A percentile compares a stretch with the other conserved stretches of the same genome.
phyloP scores from a whole-genome alignment of 2,113 vertebrate species.

The Alethe castanea region DNA sequence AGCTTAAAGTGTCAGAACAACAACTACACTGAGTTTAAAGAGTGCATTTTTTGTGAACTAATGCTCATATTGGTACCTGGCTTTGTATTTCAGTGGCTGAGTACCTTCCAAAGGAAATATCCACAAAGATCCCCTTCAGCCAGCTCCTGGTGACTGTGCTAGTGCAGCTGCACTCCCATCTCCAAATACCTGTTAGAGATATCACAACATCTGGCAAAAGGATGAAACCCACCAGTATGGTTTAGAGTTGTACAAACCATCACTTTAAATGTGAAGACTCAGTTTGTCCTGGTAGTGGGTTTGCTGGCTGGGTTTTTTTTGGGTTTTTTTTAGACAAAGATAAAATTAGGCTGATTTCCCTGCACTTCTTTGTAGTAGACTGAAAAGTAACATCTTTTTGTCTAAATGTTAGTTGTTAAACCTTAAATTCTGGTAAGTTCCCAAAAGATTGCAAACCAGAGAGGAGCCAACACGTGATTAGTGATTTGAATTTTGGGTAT shows the following conservation, averaged over 20 bases:
- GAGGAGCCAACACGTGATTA: neutral
- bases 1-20: slow-evolving; percentile 15
- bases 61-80: neutral
- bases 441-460: neutral
- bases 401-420: neutral
- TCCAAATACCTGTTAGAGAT: neutral
- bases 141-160: neutral
- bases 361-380: neutral
- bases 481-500: neutral
- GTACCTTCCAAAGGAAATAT: slow-evolving; percentile 33
- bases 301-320: neutral
- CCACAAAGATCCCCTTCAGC: neutral
- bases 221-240: neutral
- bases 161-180: neutral
- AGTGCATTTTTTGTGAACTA: neutral
- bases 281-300: neutral
- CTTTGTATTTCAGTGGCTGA: slow-evolving; percentile 24
- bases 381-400: neutral
- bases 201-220: neutral
- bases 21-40: neutral
- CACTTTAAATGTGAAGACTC: neutral
- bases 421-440: neutral
- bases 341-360: neutral
- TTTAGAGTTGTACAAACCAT: neutral
- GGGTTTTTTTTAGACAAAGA: neutral